Evolutionary conservation across 2,888 invertebrate genomes (phyloP).

Genomic region (Carpatolechia fugitivella): DNA sequence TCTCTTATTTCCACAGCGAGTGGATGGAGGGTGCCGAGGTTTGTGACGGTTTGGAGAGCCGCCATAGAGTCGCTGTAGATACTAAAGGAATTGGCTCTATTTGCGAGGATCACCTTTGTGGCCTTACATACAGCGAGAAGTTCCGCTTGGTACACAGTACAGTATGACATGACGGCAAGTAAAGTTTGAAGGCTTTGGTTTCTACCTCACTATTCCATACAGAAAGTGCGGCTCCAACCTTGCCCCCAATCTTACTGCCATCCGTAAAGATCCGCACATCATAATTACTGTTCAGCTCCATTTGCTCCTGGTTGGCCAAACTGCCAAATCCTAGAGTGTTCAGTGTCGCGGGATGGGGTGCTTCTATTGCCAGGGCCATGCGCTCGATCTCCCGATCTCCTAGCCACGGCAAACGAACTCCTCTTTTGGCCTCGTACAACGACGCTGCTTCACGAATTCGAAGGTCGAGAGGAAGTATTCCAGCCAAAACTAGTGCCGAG

Average conservation of each 20-base stretch:
- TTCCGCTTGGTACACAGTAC: not conserved
- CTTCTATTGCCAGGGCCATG: not conserved
- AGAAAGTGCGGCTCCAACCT: not conserved
- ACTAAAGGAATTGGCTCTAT: not conserved
- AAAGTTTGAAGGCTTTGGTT: not conserved
- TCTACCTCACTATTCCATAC: not conserved
- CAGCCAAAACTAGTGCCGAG: constrained; percentile 8
- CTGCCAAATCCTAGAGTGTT: not conserved
- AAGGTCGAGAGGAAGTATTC: constrained; percentile 12
- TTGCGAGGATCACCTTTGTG: not conserved
- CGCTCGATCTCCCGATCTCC: not conserved
- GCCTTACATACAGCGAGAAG: not conserved
- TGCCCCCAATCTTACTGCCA: not conserved
- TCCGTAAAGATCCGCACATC: not conserved
- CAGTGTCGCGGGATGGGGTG: not conserved
- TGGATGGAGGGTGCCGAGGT: not conserved
- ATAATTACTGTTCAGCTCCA: not conserved
- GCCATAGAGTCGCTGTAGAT: constrained; percentile 2
- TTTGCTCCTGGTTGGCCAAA: not conserved
- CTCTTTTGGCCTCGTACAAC: constrained; percentile 1
- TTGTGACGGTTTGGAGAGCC: not conserved
- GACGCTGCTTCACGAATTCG: constrained; percentile 1
- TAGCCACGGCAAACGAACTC: not conserved
- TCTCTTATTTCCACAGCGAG: not conserved
- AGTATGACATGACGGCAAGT: not conserved